Evolutionary conservation across 2,888 invertebrate species (phyloP), one percentile per base, ranked within the genome.

Genomic region (Euclidia mi): DNA sequence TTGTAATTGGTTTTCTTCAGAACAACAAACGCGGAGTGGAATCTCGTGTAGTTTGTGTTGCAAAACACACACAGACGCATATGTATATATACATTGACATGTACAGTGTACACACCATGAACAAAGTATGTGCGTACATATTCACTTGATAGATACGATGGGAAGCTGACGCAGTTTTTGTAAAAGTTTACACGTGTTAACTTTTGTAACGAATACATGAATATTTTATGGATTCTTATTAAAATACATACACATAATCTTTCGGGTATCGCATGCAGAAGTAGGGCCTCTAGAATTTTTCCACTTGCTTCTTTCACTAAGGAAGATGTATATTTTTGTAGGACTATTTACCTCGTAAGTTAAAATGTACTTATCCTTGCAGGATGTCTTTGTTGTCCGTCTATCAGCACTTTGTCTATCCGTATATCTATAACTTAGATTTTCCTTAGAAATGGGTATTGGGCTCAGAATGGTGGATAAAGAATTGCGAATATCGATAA

Each of bases 31-130:
- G 55, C 32, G 28, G 42, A 74, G 74, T 69, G 68, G 59, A 74
- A 78, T 71, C 57, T 67, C 65, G 60, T 76, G 78, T 79, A 67
- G 55, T 65, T 70, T 65, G 64, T 59, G 52, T 62, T 61, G 44
- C 41, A 17, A 46, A 47, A n/a, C 37, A 37, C 37, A 15, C 14
- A 15, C 14, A 17, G 25, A 12, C 15, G 9, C 7, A 7, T 25
- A 3, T 25, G 7, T 25, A 25, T 25, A 0, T 25, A 25, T 7
- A 25, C 20, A 7, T 25, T 3, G 7, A 6, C 20, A 25, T 25
- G 20, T 25, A 25, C 7, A 3, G 7, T 25, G 20, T 25, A 25
- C 20, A 25, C 20, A 25, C 6, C 7, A 25, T 25, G 20, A 6
- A 25, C 7, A 25, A 25, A 25, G 6, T 25, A 25, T 25, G 20